Evolutionary conservation across 1,140 invertebrate species (phyloP).

Genomic region (Heliothis subflexa): DNA sequence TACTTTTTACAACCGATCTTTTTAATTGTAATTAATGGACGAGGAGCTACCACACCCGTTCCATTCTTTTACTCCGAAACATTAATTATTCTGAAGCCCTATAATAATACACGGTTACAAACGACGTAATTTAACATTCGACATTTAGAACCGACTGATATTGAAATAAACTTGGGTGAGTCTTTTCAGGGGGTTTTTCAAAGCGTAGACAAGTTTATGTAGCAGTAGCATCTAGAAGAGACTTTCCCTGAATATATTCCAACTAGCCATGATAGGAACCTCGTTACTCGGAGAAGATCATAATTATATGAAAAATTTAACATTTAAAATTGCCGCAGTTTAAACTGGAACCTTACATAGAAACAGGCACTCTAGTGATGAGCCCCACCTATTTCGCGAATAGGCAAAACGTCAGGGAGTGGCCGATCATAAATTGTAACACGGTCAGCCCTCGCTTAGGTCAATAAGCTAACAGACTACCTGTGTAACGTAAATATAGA

Average conservation of each 20-base stretch:
- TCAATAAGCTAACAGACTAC: constrained; percentile 28
- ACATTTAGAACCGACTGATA: no score
- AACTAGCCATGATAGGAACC: no score
- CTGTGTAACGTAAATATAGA: background rate
- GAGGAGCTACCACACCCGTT: background rate
- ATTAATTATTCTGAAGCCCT: background rate
- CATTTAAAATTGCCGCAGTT: no score
- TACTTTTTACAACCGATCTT: constrained; percentile 4
- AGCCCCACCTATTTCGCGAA: constrained; percentile 19
- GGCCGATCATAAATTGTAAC: constrained; percentile 35
- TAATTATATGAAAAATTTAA: no score
- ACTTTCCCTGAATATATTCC: no score
- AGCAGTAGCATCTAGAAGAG: no score
- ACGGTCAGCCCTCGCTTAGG: constrained; percentile 19
- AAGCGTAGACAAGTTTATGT: no score
- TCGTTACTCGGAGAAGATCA: no score
- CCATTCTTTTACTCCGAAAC: background rate
- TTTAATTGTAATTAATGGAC: constrained; percentile 9
- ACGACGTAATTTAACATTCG: no score
- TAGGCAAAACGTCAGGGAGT: constrained; percentile 27
- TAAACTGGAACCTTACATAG: background rate
- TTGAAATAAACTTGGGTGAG: no score
- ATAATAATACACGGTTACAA: no score
- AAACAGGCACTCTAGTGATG: background rate
- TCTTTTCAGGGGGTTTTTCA: no score